A percentile compares a stretch with the other conserved stretches of the same genome.
Conservation (phyloP, 2,888 invertebrate species). For the Lepidochitona cinerea region DNA sequence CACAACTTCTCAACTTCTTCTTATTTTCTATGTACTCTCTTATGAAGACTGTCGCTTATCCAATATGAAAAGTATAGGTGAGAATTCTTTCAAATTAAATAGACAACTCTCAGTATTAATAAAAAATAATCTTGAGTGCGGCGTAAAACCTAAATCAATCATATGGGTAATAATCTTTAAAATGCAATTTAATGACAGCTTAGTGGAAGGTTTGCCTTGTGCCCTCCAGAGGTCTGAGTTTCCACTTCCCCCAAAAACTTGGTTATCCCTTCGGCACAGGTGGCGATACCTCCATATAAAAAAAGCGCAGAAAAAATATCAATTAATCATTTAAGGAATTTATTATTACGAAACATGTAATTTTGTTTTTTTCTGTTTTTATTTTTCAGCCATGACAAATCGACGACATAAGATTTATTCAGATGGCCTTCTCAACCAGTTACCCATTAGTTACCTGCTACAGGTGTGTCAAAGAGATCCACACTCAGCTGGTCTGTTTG, state of each 20-base stretch:
- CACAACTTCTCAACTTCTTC: slow-evolving; percentile 87
- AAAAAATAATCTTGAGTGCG: too few species aligned
- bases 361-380: too few species aligned
- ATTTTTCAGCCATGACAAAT: slow-evolving; percentile 53
- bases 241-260: too few species aligned
- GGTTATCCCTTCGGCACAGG: too few species aligned
- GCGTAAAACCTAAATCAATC: too few species aligned
- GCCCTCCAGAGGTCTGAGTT: too few species aligned
- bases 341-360: not conserved
- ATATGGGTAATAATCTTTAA: too few species aligned
- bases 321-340: too few species aligned
- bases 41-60: slow-evolving; percentile 90
- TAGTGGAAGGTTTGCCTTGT: too few species aligned
- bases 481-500: slow-evolving; percentile 84
- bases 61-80: slow-evolving; percentile 68
- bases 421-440: slow-evolving; percentile 87
- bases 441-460: slow-evolving; percentile 93
- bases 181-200: too few species aligned
- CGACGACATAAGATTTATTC: slow-evolving; percentile 77
- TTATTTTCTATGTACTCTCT: slow-evolving; percentile 91
- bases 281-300: not conserved
- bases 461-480: slow-evolving; percentile 95
- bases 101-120: too few species aligned
- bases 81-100: too few species aligned
- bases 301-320: slow-evolving; percentile 74